Conservation (phyloP, 2,888 invertebrate genomes). For the Pecten maximus region DNA sequence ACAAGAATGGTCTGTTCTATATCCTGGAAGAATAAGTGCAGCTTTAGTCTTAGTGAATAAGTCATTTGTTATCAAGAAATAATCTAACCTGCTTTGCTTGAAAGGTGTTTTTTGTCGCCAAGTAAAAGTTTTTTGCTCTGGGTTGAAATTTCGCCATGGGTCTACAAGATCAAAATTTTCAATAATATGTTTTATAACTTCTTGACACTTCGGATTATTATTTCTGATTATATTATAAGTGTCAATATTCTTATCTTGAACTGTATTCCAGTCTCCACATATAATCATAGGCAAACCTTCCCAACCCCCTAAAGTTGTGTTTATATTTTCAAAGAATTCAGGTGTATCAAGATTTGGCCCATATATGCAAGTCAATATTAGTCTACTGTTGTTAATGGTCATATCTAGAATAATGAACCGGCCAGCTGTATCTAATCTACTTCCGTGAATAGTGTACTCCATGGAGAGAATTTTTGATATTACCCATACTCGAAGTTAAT, state of each 20-base stretch:
- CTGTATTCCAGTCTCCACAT: background rate
- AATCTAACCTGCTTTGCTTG: background rate
- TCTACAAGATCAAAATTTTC: background rate
- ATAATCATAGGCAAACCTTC: background rate
- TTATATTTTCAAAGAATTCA: background rate
- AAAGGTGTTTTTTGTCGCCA: background rate
- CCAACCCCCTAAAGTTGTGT: background rate
- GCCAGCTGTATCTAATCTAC: background rate
- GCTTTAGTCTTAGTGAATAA: background rate
- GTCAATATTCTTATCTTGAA: background rate
- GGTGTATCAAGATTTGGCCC: background rate
- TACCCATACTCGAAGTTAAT: too few species aligned
- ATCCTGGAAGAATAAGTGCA: too few species aligned
- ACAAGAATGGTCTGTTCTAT: background rate
- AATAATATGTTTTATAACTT: background rate
- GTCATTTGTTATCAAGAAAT: background rate
- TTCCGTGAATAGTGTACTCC: background rate
- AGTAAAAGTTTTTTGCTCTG: background rate
- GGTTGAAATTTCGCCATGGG: background rate
- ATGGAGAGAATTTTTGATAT: too few species aligned
- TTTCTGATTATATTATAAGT: background rate
- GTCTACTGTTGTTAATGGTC: too few species aligned
- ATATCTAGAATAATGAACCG: background rate
- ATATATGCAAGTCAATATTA: background rate
- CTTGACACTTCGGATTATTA: background rate